These are phyloP conservation scores for Microhierax caerulescens DNA, from an alignment of 2,797 vertebrate genomes.

Conservation along the genomic window DNA sequence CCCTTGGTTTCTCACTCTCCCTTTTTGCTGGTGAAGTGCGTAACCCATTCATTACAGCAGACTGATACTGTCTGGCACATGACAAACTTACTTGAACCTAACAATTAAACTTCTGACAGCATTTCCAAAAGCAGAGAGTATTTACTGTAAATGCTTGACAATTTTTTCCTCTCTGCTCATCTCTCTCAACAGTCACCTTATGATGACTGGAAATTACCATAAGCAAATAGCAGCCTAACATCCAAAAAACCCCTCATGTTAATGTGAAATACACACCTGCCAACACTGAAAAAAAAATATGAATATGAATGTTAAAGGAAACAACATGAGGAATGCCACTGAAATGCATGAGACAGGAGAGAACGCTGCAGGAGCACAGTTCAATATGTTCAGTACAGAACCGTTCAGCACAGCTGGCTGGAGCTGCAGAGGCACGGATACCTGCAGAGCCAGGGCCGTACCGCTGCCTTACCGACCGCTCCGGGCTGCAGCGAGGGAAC, in stretches of 20 bases:
- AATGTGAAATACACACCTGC: constrained; percentile 57
- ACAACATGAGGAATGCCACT: not conserved
- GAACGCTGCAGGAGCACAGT: not conserved
- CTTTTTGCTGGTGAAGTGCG: constrained; percentile 52
- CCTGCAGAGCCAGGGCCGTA: not conserved
- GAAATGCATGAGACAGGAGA: not conserved
- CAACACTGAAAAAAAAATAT: constrained; percentile 21
- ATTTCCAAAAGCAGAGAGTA: constrained; percentile 60
- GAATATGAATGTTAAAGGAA: constrained; percentile 7
- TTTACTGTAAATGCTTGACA: constrained; percentile 70
- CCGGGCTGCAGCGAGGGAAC: rapidly evolving
- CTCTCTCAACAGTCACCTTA: constrained; percentile 60
- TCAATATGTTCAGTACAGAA: not conserved
- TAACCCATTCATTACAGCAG: constrained; percentile 53
- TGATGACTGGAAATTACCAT: constrained; percentile 68
- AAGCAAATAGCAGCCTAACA: constrained; percentile 63
- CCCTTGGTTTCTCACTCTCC: constrained; percentile 60
- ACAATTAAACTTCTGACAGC: constrained; percentile 69
- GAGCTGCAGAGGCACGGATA: not conserved
- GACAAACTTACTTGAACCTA: constrained; percentile 69
- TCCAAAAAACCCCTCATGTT: constrained; percentile 47
- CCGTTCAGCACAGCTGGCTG: not conserved
- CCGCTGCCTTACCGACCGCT: not conserved
- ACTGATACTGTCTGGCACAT: constrained; percentile 68
- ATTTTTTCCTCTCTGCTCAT: constrained; percentile 58